Percentiles rank a stretch among this genome's conserved stretches.
Evolutionary conservation across 2,797 vertebrate species (phyloP).

Genomic region (Mus minutoides): DNA sequence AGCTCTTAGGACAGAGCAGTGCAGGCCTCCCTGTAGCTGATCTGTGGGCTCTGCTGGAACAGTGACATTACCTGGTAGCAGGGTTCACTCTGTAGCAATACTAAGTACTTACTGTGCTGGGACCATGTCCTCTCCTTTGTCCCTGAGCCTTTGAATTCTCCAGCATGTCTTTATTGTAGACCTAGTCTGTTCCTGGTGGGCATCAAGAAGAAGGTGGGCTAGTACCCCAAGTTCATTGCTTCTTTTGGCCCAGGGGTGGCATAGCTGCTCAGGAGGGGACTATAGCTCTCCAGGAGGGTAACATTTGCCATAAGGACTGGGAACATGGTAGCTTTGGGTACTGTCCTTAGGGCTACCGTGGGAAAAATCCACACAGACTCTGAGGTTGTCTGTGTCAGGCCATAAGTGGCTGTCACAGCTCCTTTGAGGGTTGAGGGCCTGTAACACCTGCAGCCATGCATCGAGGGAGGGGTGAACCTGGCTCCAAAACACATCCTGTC

Average conservation of each 20-base stretch:
- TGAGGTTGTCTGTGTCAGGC: not conserved
- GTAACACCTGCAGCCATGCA: not conserved
- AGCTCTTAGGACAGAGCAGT: no score
- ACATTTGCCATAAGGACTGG: not conserved
- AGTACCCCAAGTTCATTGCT: no score
- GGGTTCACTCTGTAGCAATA: slow-evolving; percentile 52
- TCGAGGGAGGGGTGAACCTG: not conserved
- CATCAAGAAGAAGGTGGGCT: not conserved
- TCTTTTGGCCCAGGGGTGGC: not conserved
- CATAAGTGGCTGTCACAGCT: not conserved
- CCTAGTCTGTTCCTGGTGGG: not conserved
- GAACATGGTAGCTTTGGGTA: not conserved
- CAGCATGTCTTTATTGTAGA: not conserved
- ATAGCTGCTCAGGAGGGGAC: not conserved
- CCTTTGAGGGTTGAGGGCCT: not conserved
- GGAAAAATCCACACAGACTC: not conserved
- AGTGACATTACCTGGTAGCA: not conserved
- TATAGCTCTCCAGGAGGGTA: not conserved
- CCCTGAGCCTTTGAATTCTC: not conserved
- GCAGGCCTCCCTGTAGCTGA: no score
- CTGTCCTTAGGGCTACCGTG: not conserved
- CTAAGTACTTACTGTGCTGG: slow-evolving; percentile 58
- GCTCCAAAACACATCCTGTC: not conserved
- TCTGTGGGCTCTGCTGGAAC: no score
- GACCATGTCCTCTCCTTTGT: not conserved